Conservation (phyloP, 2,888 invertebrate genomes). For the Plebejus melissa region DNA sequence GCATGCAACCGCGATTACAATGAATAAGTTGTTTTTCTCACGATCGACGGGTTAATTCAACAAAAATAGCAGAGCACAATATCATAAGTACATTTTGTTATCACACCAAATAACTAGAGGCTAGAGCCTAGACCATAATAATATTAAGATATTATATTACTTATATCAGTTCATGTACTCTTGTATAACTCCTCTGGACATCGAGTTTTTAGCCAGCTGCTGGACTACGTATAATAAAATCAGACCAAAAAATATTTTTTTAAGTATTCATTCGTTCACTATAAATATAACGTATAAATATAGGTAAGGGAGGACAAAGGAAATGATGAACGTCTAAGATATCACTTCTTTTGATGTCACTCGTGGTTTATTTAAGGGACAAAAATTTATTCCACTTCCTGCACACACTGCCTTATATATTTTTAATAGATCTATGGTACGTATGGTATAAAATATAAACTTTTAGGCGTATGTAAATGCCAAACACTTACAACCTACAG, state of each 20-base stretch:
- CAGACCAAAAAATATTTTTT: too few relatives aligned
- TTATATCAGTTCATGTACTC: too few relatives aligned
- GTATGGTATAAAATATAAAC: neutral
- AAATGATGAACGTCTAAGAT: neutral
- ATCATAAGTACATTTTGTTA: too few relatives aligned
- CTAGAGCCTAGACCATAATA: too few relatives aligned
- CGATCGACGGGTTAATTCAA: too few relatives aligned
- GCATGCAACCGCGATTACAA: too few relatives aligned
- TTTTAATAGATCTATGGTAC: neutral
- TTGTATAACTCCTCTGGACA: too few relatives aligned
- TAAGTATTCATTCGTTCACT: neutral
- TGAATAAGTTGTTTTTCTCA: too few relatives aligned
- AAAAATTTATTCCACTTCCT: constrained; percentile 16
- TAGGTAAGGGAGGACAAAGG: neutral
- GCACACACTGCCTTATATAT: neutral
- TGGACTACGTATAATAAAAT: neutral
- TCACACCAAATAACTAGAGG: too few relatives aligned
- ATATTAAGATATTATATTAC: too few relatives aligned
- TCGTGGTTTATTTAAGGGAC: constrained; percentile 15
- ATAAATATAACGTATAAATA: neutral
- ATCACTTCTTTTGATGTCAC: constrained; percentile 21
- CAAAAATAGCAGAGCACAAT: too few relatives aligned
- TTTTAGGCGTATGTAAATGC: neutral
- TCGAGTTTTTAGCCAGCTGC: too few relatives aligned
- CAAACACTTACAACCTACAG: neutral